Percentiles rank a stretch among this genome's conserved stretches.
phyloP scores from a whole-genome alignment of 1,140 invertebrate genomes.

The Pogonomyrmex barbatus region DNA sequence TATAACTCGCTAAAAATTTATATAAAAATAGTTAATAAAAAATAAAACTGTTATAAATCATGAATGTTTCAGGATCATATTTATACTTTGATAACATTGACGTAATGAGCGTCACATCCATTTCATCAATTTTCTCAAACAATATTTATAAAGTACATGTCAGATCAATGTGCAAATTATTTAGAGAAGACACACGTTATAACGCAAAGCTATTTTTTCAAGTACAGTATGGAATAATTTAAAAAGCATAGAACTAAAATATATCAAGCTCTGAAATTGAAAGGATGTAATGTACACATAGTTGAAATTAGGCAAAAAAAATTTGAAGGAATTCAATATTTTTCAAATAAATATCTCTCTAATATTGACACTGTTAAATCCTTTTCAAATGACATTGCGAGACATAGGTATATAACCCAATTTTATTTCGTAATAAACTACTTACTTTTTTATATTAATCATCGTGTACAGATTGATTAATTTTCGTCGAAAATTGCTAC shows the following conservation, averaged over 20 bases:
- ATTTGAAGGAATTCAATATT: not conserved
- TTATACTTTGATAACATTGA: conserved; percentile 53
- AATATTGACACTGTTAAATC: not conserved
- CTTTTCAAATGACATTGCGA: not conserved
- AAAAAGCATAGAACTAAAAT: not conserved
- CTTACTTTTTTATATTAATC: not conserved
- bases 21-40: not conserved
- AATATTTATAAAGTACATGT: not conserved
- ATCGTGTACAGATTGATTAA: not conserved
- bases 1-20: not conserved
- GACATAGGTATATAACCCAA: not conserved
- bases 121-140: not conserved
- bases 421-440: not conserved
- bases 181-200: not conserved
- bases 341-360: conserved; percentile 35
- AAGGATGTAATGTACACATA: not conserved
- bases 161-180: not conserved
- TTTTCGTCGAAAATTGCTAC: not conserved
- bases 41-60: conserved; percentile 56
- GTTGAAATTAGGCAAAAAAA: not conserved
- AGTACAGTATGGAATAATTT: conserved; percentile 14
- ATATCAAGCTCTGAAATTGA: not conserved
- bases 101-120: conserved; percentile 30
- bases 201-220: not conserved
- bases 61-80: conserved; percentile 66